Base-by-base conservation (phyloP, 2,113 vertebrate genomes). In the Motacilla alba region DNA sequence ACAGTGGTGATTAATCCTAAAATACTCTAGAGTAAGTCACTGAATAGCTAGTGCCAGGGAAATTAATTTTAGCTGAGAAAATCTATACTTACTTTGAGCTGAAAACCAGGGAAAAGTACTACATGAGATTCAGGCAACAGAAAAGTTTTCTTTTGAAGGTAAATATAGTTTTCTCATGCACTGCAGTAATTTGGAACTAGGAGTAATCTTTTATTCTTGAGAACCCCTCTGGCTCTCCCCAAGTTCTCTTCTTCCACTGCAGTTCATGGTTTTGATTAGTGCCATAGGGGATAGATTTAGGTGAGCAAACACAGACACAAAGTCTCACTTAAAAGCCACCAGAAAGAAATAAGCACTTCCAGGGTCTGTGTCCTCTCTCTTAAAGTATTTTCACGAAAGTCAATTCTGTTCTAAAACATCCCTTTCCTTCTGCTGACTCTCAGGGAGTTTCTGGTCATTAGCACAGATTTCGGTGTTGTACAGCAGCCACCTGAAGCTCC, bases 41-140 rank as follows among this genome's bases (percentile, higher is more conserved):
- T 37, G 55, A 85, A 60, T 31, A 82, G 23, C 76, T 82, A 37
- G 43, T 83, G 73, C 52, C 64, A 94, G 60, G 18, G 21, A 82
- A 75, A 87, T 87, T 67, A 92, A 84, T 91, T 95, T 91, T 75
- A 59, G 21, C 84, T 59, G 78, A 41, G 73, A 87, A 91, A 87
- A 37, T 50, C 59, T 67, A 10, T 49, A 26, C 35, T 94, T 73
- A 52, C 14, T 56, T 30, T 75, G 35, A 14, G 20, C 5, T 63
- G 24, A 44, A 67, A 89, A 74, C 43, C 23, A 60, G 10, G 37
- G 33, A 21, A 23, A 75, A 64, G 41, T 47, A 10, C 35, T 84
- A 6, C 2, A 3, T 53, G 70, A 64, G 33, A 64, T 43, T 50
- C n/a, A 55, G n/a, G 56, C 17, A 74, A 41, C 33, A 50, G 5